Base-by-base conservation (phyloP, 2,113 vertebrate species). In the Variabilichromis moorii region DNA sequence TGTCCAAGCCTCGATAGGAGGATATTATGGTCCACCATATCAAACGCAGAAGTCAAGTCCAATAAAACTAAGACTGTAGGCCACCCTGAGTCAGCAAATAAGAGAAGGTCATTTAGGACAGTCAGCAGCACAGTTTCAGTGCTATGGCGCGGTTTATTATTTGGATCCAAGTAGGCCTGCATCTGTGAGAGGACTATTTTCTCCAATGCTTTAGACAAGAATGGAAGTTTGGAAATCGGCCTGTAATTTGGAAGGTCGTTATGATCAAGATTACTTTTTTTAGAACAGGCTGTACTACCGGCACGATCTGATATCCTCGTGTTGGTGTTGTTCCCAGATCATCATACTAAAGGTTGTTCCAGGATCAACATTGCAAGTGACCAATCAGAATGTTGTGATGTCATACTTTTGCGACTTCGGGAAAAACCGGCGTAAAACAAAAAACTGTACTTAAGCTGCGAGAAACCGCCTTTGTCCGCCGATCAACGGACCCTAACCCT, bases 1-100 rank as follows among this genome's bases (percentile, higher is more conserved):
- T 2, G 53, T 24, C 1, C 53, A 55, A 55, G 53, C 21, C 53
- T 0, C 0, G 0, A 54, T 26, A 55, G 11, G 21, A 26, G 54
- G 7, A 8, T 55, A 57, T 57, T 57, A 57, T 57, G 54, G 54
- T 57, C 21, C 21, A 57, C 21, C 54, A 57, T 57, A 57, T 57
- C 21, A 3, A 57, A 57, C 0, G 21, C 0, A 57, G 54, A 57
- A 57, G 0, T 0, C 12, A 55, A 55, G 54, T 57, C 54, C 54
- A 57, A 0, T 14, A 57, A 57, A 57, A 57, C 54, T 57, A 57
- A 57, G 54, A 57, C 21, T 13, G 54, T 57, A 57, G 53, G 3
- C 0, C 53, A 24, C 53, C 6, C 53, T 13, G 53, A 55, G 53
- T 55, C 53, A 3, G 21, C 54, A 26, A 26, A 57, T 0, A 0